Percentiles rank a stretch among this genome's conserved stretches.
These are phyloP conservation scores for Puffinus mauretanicus DNA, from an alignment of 2,113 vertebrate species.

Conservation along the genomic window DNA sequence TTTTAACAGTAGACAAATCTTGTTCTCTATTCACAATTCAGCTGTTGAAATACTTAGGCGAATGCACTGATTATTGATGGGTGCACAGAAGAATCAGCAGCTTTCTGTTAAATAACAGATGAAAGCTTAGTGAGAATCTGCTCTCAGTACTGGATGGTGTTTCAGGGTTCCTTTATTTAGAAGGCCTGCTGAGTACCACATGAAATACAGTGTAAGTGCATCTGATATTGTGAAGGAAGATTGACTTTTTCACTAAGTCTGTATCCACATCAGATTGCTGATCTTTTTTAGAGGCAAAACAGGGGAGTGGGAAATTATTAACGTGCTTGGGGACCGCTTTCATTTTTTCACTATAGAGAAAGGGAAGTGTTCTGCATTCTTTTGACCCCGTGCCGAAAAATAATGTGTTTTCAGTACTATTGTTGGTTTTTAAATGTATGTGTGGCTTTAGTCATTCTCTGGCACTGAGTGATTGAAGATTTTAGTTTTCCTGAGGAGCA, in stretches of 20 bases:
- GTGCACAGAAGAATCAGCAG: neutral
- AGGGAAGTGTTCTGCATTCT: neutral
- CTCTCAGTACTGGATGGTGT: neutral
- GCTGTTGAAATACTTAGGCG: neutral
- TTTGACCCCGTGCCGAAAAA: neutral
- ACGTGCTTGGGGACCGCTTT: neutral
- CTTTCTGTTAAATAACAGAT: slow-evolving; percentile 31
- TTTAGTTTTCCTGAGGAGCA: neutral
- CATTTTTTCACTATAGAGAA: neutral
- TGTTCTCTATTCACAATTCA: neutral
- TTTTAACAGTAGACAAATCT: slow-evolving; percentile 2
- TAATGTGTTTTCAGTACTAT: neutral
- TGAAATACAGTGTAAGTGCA: neutral
- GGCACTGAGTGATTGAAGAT: neutral
- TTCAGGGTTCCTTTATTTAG: neutral
- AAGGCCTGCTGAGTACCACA: neutral
- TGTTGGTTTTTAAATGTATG: neutral
- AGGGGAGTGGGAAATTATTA: neutral
- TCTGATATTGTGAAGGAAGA: neutral
- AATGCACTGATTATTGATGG: neutral
- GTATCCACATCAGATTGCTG: neutral
- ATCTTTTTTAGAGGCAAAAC: neutral
- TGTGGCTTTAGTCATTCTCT: neutral
- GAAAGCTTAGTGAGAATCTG: neutral
- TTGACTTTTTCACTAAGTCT: neutral